Base-by-base conservation (phyloP, 2,797 vertebrate genomes). In the Cephalopachus bancanus region DNA sequence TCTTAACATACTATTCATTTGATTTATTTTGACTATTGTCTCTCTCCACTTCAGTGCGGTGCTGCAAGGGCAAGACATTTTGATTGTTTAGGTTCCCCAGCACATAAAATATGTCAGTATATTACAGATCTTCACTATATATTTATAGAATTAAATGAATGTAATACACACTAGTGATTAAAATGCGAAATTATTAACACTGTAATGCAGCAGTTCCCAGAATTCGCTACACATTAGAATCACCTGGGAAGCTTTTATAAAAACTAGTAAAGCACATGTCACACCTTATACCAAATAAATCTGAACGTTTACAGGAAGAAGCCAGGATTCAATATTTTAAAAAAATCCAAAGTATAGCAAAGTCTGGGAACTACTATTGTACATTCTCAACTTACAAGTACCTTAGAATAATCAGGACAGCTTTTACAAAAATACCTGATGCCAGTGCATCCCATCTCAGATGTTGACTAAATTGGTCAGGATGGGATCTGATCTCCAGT, bases 391-490 rank as follows among this genome's bases (percentile, higher is more conserved):
- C 3, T 64, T 71, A 51, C 19, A 67, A 71, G 62, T 83, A 64
- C 7, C 84, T 26, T 28, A 65, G 22, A 55, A 71, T 71, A 94
- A 87, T 44, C 9, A 28, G 1, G 20, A 84, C 10, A 64, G 14
- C 17, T 88, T 83, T 91, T 69, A 89, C 44, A 71, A 75, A 94
- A 69, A 51, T 19, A 83, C 19, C 69, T 88, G 30, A 79, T 51
- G 19, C 10, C 24, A 92, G 0, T 10, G 49, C 6, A 71, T 33
- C n/a, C 11, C 30, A 55, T 74, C 5, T 28, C 15, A 81, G 57
- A 95, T 85, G 92, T 26, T 64, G 69, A 92, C 33, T 79, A 94
- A 92, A 84, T 1, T 91, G 44, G 30, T 65, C 79, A 44, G 10
- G 2, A 26, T 79, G 8, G 24, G 19, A 5, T 14, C 16, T 49